These are phyloP conservation scores for Hydrolagus affinis DNA, from an alignment of 2,113 vertebrate genomes.

Conservation along the genomic window DNA sequence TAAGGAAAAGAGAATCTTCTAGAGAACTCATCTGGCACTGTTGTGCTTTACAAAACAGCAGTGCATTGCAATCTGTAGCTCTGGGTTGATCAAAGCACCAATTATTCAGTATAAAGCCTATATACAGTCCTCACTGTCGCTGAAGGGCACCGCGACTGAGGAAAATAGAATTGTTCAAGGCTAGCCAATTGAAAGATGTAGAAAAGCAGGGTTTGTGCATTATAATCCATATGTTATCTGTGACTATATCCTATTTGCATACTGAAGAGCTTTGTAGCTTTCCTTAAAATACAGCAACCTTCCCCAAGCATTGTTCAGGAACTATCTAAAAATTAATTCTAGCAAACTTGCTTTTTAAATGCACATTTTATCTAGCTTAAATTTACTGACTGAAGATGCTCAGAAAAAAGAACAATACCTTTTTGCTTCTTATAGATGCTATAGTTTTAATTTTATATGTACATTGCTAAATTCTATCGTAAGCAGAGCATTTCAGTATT, in stretches of 20 bases:
- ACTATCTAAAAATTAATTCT: too few relatives aligned
- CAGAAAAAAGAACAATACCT: too few relatives aligned
- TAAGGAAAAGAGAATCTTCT: neutral
- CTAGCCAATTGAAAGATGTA: neutral
- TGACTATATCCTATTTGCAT: too few relatives aligned
- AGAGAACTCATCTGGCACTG: neutral
- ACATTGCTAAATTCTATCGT: neutral
- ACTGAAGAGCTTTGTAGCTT: too few relatives aligned
- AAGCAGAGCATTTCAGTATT: neutral
- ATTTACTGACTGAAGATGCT: too few relatives aligned
- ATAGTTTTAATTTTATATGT: neutral
- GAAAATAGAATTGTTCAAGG: constrained; percentile 31
- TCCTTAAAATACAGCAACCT: too few relatives aligned
- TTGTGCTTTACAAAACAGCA: neutral
- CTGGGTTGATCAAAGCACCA: constrained; percentile 19
- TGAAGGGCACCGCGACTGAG: constrained; percentile 26
- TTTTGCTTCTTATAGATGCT: neutral
- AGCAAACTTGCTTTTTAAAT: too few relatives aligned
- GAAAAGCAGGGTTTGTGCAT: neutral
- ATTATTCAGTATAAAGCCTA: neutral
- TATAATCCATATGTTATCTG: too few relatives aligned
- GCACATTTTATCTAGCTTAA: too few relatives aligned
- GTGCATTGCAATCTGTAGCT: constrained; percentile 16
- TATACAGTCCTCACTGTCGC: constrained; percentile 31
- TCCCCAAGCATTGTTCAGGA: too few relatives aligned